phyloP scores from a whole-genome alignment of 2,113 vertebrate genomes.

The Crotophaga sulcirostris region DNA sequence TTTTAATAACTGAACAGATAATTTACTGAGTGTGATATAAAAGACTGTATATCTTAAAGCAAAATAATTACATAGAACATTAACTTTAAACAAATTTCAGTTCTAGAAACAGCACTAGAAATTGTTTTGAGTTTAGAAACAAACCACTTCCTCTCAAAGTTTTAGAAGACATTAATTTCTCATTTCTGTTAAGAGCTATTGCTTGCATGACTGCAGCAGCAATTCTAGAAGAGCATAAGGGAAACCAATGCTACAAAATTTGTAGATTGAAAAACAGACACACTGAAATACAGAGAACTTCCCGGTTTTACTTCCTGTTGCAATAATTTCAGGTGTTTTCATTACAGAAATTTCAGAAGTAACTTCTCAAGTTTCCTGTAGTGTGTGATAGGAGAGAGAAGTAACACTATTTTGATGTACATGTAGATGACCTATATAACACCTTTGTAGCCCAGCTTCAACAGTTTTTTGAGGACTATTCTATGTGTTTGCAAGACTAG shows the following conservation, averaged over 20 bases:
- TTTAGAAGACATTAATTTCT: neutral
- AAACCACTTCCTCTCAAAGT: neutral
- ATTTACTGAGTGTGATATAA: neutral
- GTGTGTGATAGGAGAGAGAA: neutral
- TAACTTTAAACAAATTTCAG: neutral
- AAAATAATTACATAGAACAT: conserved; percentile 18
- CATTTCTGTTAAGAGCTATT: neutral
- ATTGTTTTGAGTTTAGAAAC: neutral
- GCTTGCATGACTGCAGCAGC: neutral
- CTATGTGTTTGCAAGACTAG: neutral
- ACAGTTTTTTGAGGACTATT: neutral
- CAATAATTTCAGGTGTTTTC: neutral
- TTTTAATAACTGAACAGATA: conserved; percentile 8
- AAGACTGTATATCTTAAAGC: conserved; percentile 2
- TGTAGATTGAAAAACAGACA: neutral
- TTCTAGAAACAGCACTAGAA: neutral
- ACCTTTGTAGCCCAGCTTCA: neutral
- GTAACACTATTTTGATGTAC: neutral
- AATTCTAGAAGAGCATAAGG: neutral
- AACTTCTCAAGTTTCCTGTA: neutral
- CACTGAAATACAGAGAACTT: neutral
- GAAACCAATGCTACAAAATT: neutral
- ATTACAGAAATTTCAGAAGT: neutral
- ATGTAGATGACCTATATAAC: neutral
- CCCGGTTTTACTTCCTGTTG: neutral